Base-by-base conservation (phyloP, 2,888 invertebrate species). In the Campoletis raptor region DNA sequence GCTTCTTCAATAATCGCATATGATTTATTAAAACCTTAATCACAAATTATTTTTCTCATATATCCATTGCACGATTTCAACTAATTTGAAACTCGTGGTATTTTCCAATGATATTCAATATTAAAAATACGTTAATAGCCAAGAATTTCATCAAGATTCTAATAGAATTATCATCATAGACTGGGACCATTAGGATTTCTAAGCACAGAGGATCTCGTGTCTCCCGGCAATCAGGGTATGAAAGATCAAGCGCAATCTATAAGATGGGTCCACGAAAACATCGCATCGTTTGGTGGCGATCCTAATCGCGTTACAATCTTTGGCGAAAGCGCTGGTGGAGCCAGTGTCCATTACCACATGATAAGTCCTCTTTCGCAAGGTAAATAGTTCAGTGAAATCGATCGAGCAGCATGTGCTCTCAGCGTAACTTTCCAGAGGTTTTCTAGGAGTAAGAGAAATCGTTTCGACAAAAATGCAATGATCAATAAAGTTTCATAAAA, bases 261-360 rank as follows among this genome's bases (percentile, higher is more conserved):
- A 0, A 94, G 96, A 82, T 97, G 96, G 95, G 95, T 97, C 18
- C 95, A 96, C 85, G 95, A 95, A 82, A 96, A 95, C 85, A 96
- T 97, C 40, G 95, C 94, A 61, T 93, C 94, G 36, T 97, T 97
- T 85, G 96, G 96, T 0, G 97, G 97, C 0, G 95, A 97, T 92
- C 95, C 95, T 0, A 92, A 95, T 37, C 95, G 95, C 9, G 96
- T 97, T 0, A 97, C 97, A 0, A 94, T 97, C 77, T 97, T 97
- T 88, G 97, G 97, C 0, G 96, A 97, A 90, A 96, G 96, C 90
- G 97, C 97, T 0, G 97, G 97, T 5, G 96, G 96, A 0, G 96
- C 96, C 0, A 96, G 96, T 89, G 96, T 95, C 0, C 96, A 96
- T 61, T 96, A 96, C 86, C 97, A 97, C 87, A 96, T 97, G 96